Base-by-base conservation (phyloP, 2,797 vertebrate genomes). In the Pangasius krempfi region DNA sequence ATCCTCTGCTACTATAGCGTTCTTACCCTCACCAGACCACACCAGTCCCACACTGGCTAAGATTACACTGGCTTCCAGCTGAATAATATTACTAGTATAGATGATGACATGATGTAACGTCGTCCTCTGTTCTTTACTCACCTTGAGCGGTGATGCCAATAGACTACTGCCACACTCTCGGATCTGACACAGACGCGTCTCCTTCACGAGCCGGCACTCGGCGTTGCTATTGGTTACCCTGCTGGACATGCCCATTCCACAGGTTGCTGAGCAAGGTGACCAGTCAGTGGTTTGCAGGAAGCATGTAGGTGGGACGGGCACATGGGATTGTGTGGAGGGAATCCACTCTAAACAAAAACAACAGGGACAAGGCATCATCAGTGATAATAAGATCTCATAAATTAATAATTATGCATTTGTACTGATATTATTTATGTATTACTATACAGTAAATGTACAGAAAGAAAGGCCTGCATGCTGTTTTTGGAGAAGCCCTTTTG, bases 211-310 rank as follows among this genome's bases (percentile, higher is more conserved):
- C 6, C 73, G 90, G 85, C 94, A 94, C 56, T 92, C 91, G 12
- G 87, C 64, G 66, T 94, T 94, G 89, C 68, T 89, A 85, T 93
- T 94, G 86, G 94, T 94, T n/a, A 94, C 92, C 30, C 94, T 90
- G 84, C 92, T 94, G 87, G 93, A 94, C 83, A 93, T 90, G 8
- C 94, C 94, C 85, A 93, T 92, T 54, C 93, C 92, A 83, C 94
- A 94, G 60, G 90, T 90, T 79, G 92, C 89, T 25, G 94, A 94
- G 90, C 93, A 94, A 1, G 91, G 81, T 12, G 93, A 91, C 94
- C 94, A 94, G 62, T 93, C 89, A 5, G 94, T 94, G 90, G 90
- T 93, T 89, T 94, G 93, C 22, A 89, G 90, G 52, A 93, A 90
- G 91, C 94, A 94, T 30, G 85, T 90, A 30, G 92, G 64, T 7